phyloP scores from a whole-genome alignment of 2,113 vertebrate species.

The Oreamnos americanus region DNA sequence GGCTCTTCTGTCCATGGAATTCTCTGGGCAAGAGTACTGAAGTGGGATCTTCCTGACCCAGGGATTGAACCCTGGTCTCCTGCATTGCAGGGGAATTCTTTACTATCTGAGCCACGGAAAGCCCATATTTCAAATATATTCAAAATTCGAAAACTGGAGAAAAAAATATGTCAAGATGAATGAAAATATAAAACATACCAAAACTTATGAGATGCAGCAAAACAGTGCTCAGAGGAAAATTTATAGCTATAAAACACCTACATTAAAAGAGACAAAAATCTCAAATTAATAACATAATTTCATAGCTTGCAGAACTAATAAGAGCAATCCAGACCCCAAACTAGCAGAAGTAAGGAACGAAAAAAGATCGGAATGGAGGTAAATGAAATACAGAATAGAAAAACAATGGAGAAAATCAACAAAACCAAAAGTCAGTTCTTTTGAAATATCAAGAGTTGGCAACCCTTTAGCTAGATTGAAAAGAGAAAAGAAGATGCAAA shows the following conservation, averaged over 20 bases:
- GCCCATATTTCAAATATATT: neutral
- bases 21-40: neutral
- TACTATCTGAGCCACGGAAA: neutral
- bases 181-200: neutral
- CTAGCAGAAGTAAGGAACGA: neutral
- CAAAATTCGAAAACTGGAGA: neutral
- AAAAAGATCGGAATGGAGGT: neutral
- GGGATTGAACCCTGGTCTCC: neutral
- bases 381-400: neutral
- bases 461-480: neutral
- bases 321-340: neutral
- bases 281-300: neutral
- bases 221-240: neutral
- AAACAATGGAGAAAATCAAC: neutral
- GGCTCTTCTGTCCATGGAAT: neutral
- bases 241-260: neutral
- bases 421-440: neutral
- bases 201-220: neutral
- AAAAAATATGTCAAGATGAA: neutral
- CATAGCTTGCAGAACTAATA: neutral
- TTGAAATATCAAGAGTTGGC: neutral
- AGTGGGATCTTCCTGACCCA: neutral
- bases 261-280: neutral
- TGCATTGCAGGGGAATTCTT: neutral
- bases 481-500: neutral